Conservation (phyloP, 2,888 invertebrate genomes). For the Lathronympha strigana region DNA sequence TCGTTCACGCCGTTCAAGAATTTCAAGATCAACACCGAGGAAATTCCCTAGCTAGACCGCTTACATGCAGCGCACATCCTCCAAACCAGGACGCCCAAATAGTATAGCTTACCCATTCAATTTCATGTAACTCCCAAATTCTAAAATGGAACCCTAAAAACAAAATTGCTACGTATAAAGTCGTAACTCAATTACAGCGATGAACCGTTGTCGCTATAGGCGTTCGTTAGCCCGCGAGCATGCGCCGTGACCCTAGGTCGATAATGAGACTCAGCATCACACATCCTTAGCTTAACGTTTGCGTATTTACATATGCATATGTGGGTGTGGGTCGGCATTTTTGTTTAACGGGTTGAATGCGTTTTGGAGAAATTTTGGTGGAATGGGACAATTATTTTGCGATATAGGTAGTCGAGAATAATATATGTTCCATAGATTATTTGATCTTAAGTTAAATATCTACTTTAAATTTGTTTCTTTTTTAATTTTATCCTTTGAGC, state of each 20-base stretch:
- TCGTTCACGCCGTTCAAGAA: too few relatives aligned
- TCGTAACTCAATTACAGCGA: conserved; percentile 83
- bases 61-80: too few relatives aligned
- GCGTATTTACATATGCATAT: conserved; percentile 84
- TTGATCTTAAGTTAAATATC: not conserved
- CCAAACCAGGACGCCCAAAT: too few relatives aligned
- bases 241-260: conserved; percentile 85
- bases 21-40: too few relatives aligned
- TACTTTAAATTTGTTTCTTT: too few relatives aligned
- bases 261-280: conserved; percentile 83
- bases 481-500: too few relatives aligned
- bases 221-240: conserved; percentile 82
- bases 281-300: conserved; percentile 82
- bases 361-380: conserved; percentile 13
- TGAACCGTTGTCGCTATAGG: conserved; percentile 83
- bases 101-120: too few relatives aligned
- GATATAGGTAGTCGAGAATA: not conserved
- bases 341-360: conserved; percentile 42
- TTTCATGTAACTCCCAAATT: not conserved
- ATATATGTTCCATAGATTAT: not conserved
- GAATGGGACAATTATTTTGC: conserved; percentile 17
- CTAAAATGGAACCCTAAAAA: conserved; percentile 52
- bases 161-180: conserved; percentile 83
- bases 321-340: conserved; percentile 48
- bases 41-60: too few relatives aligned